Evolutionary conservation across 2,113 vertebrate genomes (phyloP).

Genomic region (Dolichallabes microphthalmus): DNA sequence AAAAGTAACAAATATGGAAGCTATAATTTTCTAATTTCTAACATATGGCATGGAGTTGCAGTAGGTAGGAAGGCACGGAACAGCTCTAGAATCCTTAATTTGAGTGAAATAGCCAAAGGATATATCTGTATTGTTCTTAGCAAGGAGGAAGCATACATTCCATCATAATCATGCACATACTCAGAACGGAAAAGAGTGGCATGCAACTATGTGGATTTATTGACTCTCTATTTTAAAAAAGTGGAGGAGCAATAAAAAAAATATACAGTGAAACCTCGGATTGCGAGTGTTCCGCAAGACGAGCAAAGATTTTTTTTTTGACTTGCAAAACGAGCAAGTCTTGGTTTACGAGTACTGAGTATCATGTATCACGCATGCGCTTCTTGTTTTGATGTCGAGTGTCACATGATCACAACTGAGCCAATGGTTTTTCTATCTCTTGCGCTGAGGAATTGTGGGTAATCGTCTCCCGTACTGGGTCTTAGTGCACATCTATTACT

Average conservation of each 20-base stretch:
- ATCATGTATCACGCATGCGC: too few species aligned
- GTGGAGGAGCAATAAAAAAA: conserved; percentile 12
- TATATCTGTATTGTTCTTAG: background rate
- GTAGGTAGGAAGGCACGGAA: background rate
- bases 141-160: background rate
- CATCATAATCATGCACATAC: background rate
- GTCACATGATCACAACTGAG: too few species aligned
- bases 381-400: too few species aligned
- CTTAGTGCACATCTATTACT: too few species aligned
- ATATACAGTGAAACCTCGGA: too few species aligned
- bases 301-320: too few species aligned
- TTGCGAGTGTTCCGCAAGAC: too few species aligned
- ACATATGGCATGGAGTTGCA: background rate
- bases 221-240: conserved; percentile 17
- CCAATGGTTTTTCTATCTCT: too few species aligned
- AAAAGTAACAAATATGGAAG: background rate
- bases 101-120: background rate
- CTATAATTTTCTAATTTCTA: background rate
- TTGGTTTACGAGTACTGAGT: too few species aligned
- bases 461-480: too few species aligned
- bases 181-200: background rate
- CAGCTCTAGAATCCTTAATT: background rate
- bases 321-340: too few species aligned
- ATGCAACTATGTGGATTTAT: background rate
- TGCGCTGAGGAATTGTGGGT: too few species aligned